Evolutionary conservation across 2,888 invertebrate genomes (phyloP).

Genomic region (Drosophila borborema): DNA sequence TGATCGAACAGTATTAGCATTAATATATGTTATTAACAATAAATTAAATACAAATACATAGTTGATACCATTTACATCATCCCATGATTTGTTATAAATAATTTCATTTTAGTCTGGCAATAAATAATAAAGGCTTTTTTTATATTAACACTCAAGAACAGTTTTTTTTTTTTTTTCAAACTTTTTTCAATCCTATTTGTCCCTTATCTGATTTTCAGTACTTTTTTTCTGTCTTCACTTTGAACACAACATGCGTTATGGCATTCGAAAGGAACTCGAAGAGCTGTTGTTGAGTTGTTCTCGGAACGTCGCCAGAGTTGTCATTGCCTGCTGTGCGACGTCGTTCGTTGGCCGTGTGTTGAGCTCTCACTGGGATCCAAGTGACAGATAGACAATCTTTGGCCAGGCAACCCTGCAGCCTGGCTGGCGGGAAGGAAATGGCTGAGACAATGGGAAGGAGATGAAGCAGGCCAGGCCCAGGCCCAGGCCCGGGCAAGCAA

Average conservation of each 20-base stretch:
- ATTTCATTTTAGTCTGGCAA: too few relatives aligned
- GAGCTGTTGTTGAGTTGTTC: slow-evolving; percentile 43
- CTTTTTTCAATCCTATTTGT: neutral
- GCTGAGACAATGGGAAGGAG: slow-evolving; percentile 6
- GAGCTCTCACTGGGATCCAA: slow-evolving; percentile 61
- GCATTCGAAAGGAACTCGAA: slow-evolving; percentile 41
- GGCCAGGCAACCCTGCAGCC: slow-evolving; percentile 33
- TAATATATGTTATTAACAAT: too few relatives aligned
- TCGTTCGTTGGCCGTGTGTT: slow-evolving; percentile 23
- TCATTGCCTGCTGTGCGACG: slow-evolving; percentile 47
- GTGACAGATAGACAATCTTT: slow-evolving; percentile 74
- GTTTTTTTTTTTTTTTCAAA: neutral
- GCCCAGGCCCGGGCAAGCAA: neutral
- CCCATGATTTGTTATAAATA: too few relatives aligned
- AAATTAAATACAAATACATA: too few relatives aligned
- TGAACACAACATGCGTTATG: slow-evolving; percentile 11
- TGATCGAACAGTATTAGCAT: too few relatives aligned
- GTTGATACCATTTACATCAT: too few relatives aligned
- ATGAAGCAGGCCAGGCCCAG: neutral
- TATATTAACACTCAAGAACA: neutral
- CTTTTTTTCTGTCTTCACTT: slow-evolving; percentile 6
- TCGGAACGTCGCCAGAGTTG: slow-evolving; percentile 41
- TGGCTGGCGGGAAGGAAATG: slow-evolving; percentile 21
- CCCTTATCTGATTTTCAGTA: neutral
- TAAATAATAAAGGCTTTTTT: too few relatives aligned